These are phyloP conservation scores for Tetrax tetrax DNA, from an alignment of 2,113 vertebrate genomes.

Conservation along the genomic window DNA sequence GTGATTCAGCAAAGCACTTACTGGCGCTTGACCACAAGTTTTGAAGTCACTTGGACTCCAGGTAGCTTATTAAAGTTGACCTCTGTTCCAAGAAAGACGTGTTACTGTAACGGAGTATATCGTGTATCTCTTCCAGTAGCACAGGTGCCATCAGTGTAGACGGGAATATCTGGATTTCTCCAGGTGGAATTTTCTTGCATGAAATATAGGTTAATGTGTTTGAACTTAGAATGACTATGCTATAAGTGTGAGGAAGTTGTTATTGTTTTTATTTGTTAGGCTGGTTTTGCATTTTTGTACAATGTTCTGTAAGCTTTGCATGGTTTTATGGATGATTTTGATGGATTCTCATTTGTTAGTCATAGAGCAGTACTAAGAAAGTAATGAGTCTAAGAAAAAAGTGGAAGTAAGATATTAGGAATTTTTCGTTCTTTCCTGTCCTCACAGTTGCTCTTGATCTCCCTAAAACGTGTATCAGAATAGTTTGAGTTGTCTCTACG, in stretches of 20 bases:
- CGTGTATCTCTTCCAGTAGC: not conserved
- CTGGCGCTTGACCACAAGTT: not conserved
- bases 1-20: not conserved
- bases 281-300: not conserved
- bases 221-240: not conserved
- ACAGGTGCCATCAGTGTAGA: not conserved
- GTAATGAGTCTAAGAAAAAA: not conserved
- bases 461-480: not conserved
- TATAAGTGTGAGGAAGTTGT: not conserved
- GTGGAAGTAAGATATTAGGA: not conserved
- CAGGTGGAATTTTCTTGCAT: not conserved
- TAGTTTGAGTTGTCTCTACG: not conserved
- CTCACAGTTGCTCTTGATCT: not conserved
- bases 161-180: not conserved
- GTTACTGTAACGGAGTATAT: not conserved
- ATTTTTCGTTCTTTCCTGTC: not conserved
- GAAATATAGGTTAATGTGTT: not conserved
- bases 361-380: not conserved
- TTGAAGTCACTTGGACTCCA: not conserved
- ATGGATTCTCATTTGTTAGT: not conserved
- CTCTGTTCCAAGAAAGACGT: not conserved
- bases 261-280: not conserved
- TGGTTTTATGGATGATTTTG: not conserved
- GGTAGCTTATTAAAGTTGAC: not conserved
- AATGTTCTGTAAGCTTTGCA: not conserved